Base-by-base conservation (phyloP, 2,888 invertebrate species). In the Calliscelio sp. region DNA sequence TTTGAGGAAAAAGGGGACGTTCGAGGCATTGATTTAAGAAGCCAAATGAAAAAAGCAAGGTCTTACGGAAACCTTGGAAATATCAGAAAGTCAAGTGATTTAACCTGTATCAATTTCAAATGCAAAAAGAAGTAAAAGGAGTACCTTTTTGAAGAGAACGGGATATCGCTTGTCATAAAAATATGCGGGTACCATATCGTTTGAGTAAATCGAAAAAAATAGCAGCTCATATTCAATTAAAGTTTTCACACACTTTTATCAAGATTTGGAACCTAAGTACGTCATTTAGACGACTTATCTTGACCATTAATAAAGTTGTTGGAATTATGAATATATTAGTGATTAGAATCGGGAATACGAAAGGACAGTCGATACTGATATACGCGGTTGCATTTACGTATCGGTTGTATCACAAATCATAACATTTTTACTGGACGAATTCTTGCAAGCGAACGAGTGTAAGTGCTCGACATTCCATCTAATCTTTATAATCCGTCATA, bases 401-500 rank as follows among this genome's bases (percentile, higher is more conserved):
- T 49, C 51, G 25, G 38, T 38, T 41, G 49, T 51, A 68, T 51
- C 61, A 61, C 81, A 46, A 75, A 81, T 75, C 75, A 53, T 70
- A 53, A 38, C 28, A 66, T 59, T 75, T 81, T 75, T 66, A 74
- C 51, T 49, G 18, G 22, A 32, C 79, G 24, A 55, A 71, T 63
- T 65, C 80, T 63, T 18, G 28, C 8, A n/a, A n/a, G 78, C 32
- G 49, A 35, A 55, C 24, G 41, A 55, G 38, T 57, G 53, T 38
- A 70, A 75, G 53, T 55, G 65, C 63, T 63, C 73, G 57, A 57
- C 65, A 80, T 80, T 80, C 80, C 73, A 80, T 63, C 75, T 75
- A 81, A 70, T 75, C 81, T 81, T 68, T 81, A 75, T 81, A 81
- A 75, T 81, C 81, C 53, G 57, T 75, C 70, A 70, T 81, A 75